phyloP scores from a whole-genome alignment of 2,888 invertebrate species.

The Oxystoma pomonae region DNA sequence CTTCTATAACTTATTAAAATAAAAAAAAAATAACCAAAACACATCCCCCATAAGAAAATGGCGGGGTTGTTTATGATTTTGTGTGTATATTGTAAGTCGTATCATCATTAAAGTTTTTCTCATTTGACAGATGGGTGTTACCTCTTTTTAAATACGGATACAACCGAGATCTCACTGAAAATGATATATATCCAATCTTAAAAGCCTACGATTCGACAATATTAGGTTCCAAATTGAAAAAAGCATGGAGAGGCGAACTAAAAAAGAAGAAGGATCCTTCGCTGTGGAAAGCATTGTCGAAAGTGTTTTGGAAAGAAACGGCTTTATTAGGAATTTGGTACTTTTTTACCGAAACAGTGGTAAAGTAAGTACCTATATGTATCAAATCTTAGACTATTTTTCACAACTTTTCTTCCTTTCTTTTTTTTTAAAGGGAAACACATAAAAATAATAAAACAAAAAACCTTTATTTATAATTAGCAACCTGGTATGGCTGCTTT shows the following conservation, averaged over 20 bases:
- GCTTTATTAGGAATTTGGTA: conserved; percentile 21
- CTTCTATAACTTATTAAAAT: too few species aligned
- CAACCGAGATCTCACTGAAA: conserved; percentile 48
- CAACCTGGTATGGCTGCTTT: too few species aligned
- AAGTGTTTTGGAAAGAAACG: conserved; percentile 29
- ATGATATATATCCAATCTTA: conserved; percentile 50
- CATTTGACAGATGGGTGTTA: conserved; percentile 50
- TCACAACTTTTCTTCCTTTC: too few species aligned
- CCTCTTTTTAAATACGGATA: conserved; percentile 50
- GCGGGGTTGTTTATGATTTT: too few species aligned
- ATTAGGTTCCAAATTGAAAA: conserved; percentile 46
- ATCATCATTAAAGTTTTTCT: too few species aligned
- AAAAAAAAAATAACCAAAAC: too few species aligned
- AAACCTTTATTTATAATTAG: too few species aligned
- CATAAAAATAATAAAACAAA: too few species aligned
- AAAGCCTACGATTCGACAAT: conserved; percentile 45
- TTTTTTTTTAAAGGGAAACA: too few species aligned
- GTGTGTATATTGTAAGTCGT: too few species aligned
- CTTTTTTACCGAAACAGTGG: conserved; percentile 22
- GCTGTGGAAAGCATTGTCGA: conserved; percentile 30
- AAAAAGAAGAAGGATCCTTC: conserved; percentile 28
- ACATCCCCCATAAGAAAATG: too few species aligned
- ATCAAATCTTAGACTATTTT: too few species aligned
- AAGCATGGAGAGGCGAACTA: conserved; percentile 35
- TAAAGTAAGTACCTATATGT: conserved; percentile 25